Evolutionary conservation across 2,888 invertebrate species (phyloP), one percentile per base, ranked within the genome.

Genomic region (Melipona beecheii): DNA sequence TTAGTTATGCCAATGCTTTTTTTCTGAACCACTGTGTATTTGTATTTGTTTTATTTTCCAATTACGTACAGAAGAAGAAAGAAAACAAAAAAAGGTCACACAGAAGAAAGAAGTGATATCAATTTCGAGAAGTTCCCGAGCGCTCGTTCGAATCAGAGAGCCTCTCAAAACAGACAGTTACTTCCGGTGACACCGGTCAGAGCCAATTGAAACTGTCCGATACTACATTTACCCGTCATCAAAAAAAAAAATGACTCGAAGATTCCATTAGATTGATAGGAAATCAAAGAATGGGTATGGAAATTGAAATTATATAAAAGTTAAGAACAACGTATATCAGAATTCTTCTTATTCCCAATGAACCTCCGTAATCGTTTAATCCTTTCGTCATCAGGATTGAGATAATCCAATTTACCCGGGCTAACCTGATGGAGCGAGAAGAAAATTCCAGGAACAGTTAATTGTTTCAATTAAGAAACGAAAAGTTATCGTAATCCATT

Each of bases 141-240:
- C 21, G 27, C 27, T 36, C 43, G 62, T 69, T n/a, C 54, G n/a
- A 21, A n/a, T 60, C 49, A 60, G 31, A 24, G 54, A 64, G 15
- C 31, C 50, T 66, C 11, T 49, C 9, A 65, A 65, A 78, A 65
- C 49, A 49, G 54, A 79, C 75, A 54, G 62, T 75, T 54, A 54
- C n/a, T 75, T 79, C 62, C 21, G 54, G 43, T 43, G 43, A 62
- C 68, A 68, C 52, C 36, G 52, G 31, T 79, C 75, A 54, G 17
- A 43, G n/a, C 75, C 43, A 69, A 69, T 62, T 43, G 52, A 69
- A 54, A 54, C n/a, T 24, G n/a, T 19, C 50, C 21, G 19, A 49
- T 19, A 11, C 43, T 31, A 43, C 19, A 49, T 6, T 69, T n/a
- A n/a, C 43, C 15, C 36, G 15, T 43, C 43, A 9, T 43, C 9